Base-by-base conservation (phyloP, 2,113 vertebrate species). In the Patagioenas fasciata region DNA sequence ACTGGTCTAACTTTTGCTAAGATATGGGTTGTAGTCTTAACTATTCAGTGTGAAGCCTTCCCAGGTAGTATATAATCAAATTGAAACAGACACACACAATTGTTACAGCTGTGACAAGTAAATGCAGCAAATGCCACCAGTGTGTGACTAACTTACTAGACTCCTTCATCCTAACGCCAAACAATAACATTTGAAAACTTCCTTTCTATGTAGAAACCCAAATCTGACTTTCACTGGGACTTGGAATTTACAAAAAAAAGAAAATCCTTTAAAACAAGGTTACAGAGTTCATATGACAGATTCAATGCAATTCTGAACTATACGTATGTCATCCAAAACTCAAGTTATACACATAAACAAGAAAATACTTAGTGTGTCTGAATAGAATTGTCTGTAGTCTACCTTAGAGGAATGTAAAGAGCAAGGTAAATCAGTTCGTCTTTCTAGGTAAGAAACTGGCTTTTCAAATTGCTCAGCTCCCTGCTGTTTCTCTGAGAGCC, bases 101-200 rank as follows among this genome's bases (percentile, higher is more conserved):
- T 64, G 6, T 56, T 80, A 58, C 1, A 66, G 40, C 31, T 69
- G 36, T 50, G 71, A 36, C 9, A 57, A 50, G 25, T 50, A 15
- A 85, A 36, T 25, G 48, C 67, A 80, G 38, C 42, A 70, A 73
- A 66, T 80, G 58, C 64, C 51, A 71, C 10, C 60, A 32, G 25
- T 34, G 25, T 8, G 13, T 34, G 73, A 53, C 20, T 73, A 24
- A 67, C 4, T 51, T 62, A 15, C 10, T 78, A 85, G 18, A 17
- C 23, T 65, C 1, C 0, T 34, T 71, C 1, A 0, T 34, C 64
- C 12, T 13, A 20, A 58, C 28, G 61, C 15, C 40, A 65, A 70
- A 65, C 3, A 47, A 11, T 34, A 38, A 75, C 36, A 36, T 74
- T 29, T 38, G 36, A 57, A 80, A 89, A 34, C 8, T 32, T 84